Evolutionary conservation across 2,113 vertebrate species (phyloP), one percentile per base, ranked within the genome.

Genomic region (Apteryx owenii): DNA sequence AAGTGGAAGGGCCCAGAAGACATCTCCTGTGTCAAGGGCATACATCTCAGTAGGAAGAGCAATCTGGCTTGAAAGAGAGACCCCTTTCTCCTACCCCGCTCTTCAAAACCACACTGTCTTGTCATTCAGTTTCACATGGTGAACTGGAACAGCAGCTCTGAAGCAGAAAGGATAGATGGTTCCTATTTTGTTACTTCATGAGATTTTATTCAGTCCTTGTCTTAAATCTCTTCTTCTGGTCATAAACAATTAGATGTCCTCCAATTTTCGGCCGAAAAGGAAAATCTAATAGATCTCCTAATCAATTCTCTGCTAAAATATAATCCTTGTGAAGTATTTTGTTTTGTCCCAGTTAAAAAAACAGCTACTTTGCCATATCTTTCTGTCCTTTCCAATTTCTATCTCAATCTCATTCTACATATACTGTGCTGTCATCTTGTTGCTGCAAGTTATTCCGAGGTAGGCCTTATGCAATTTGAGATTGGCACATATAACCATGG

Each of bases 61-160:
- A 38, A 40, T 40, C 7, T 56, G 9, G 17, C 65, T 13, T 17
- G 40, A 9, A 29, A 48, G 46, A 5, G 15, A 42, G 13, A 65
- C 3, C 2, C 5, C 8, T 54, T 69, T 68, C 40, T 87, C 10
- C 33, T n/a, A 61, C 2, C 16, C 1, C 2, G 25, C 2, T 10
- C 16, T 11, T 72, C 22, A 70, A 66, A 90, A 71, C 53, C 6
- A 58, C 20, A 26, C 13, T 79, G 4, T 10, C 51, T 51, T 79
- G 50, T 62, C n/a, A 14, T 42, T 22, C 25, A 66, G 22, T 42
- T 78, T 54, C 28, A 66, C 1, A 12, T 7, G 12, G 15, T 46
- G 19, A 79, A 60, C 21, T 29, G 33, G n/a, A 84, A 26, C 3
- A 79, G 3, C 2, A 12, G 6, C 7, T 10, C 10, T 82, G 70